These are phyloP conservation scores for Lumbricus terrestris DNA, from an alignment of 2,888 invertebrate genomes.

Conservation along the genomic window DNA sequence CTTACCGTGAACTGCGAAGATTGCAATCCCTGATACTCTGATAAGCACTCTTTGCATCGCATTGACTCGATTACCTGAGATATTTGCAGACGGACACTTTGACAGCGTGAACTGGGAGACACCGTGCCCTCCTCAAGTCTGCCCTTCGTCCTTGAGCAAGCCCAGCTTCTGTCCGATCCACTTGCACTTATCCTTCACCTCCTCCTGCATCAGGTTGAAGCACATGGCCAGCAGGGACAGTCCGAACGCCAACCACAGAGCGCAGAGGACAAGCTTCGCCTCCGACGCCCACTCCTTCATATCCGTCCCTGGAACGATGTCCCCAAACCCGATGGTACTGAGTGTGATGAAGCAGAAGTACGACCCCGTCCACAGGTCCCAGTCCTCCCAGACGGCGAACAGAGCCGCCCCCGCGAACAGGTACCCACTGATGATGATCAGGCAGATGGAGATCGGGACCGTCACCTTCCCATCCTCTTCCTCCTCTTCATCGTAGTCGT, in stretches of 20 bases:
- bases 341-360: slow-evolving; percentile 61
- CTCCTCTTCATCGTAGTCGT: slow-evolving; percentile 31
- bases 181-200: slow-evolving; percentile 54
- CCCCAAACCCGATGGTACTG: slow-evolving; percentile 60
- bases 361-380: slow-evolving; percentile 82
- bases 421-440: slow-evolving; percentile 84
- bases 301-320: slow-evolving; percentile 57
- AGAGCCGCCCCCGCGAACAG: slow-evolving; percentile 85
- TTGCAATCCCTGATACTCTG: no score
- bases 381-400: slow-evolving; percentile 88
- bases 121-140: background rate
- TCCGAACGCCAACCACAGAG: slow-evolving; percentile 58
- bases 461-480: slow-evolving; percentile 43
- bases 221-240: slow-evolving; percentile 61
- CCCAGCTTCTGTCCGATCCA: slow-evolving; percentile 55
- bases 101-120: background rate
- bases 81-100: background rate
- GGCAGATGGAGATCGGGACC: slow-evolving; percentile 84
- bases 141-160: slow-evolving; percentile 42
- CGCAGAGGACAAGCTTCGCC: slow-evolving; percentile 51
- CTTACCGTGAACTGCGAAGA: no score
- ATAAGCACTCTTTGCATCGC: background rate
- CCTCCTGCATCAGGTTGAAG: slow-evolving; percentile 60
- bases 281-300: slow-evolving; percentile 51
- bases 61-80: background rate